Conservation (phyloP, 2,888 invertebrate species). For the Rotaria socialis region DNA sequence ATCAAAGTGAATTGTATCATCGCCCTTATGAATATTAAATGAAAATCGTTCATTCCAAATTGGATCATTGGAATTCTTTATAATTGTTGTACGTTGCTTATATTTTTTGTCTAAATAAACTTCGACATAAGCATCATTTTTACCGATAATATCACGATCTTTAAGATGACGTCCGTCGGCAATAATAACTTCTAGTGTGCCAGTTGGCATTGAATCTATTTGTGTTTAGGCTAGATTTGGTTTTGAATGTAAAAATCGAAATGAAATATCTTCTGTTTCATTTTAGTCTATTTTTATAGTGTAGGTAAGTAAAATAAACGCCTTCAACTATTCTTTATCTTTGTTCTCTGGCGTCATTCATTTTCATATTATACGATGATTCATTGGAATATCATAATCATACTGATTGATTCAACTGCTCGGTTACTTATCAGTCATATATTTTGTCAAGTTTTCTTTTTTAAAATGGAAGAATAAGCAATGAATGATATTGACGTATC, state of each 20-base stretch:
- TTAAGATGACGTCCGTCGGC: neutral
- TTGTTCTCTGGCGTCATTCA: neutral
- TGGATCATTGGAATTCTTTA: neutral
- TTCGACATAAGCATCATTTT: neutral
- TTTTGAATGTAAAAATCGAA: constrained; percentile 54
- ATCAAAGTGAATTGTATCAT: constrained; percentile 34
- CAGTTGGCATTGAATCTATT: neutral
- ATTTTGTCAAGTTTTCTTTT: neutral
- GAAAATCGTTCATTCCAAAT: neutral
- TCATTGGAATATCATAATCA: neutral
- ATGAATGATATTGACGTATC: no score
- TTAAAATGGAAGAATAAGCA: no score
- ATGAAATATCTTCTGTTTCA: neutral
- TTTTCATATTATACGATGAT: neutral
- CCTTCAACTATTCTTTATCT: neutral
- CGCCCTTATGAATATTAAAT: constrained; percentile 5
- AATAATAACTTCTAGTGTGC: neutral
- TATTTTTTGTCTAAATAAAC: neutral
- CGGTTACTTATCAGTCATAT: no score
- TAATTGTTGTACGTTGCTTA: neutral
- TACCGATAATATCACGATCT: neutral
- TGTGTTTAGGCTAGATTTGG: neutral
- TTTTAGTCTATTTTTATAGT: neutral
- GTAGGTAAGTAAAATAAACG: no score
- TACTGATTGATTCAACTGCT: neutral